A percentile compares a stretch with the other conserved stretches of the same genome.
Evolutionary conservation across 2,113 vertebrate genomes (phyloP).

Genomic region (Hemibagrus wyckioides): DNA sequence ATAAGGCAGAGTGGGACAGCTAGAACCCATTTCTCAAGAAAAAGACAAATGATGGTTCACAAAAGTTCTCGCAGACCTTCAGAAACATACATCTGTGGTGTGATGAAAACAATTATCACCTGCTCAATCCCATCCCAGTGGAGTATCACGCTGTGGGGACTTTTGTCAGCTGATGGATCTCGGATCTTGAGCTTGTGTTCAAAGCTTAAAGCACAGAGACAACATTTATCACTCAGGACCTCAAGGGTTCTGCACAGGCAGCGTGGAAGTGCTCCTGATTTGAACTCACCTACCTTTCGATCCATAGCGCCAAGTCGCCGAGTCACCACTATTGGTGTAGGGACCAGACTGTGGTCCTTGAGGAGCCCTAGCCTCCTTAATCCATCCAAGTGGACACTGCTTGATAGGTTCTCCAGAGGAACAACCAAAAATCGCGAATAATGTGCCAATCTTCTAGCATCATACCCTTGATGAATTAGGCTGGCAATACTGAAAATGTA

Average conservation of each 20-base stretch:
- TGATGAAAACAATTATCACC: slow-evolving; percentile 19
- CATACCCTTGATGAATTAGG: neutral
- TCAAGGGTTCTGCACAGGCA: neutral
- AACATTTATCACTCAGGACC: neutral
- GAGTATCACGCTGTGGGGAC: neutral
- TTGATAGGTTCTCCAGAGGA: neutral
- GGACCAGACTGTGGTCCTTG: too few species aligned
- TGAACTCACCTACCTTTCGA: neutral
- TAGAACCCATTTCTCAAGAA: neutral
- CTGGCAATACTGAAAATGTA: neutral
- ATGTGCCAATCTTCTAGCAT: neutral
- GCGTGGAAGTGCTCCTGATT: neutral
- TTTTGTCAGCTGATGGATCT: neutral
- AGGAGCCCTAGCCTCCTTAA: neutral
- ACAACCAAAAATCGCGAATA: neutral
- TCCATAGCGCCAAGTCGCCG: neutral
- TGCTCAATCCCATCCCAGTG: neutral
- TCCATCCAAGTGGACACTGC: neutral
- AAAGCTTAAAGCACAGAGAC: neutral
- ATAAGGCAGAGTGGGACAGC: neutral
- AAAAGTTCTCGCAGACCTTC: neutral
- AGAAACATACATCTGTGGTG: neutral
- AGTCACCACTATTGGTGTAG: neutral
- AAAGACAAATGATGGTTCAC: neutral
- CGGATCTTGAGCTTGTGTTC: neutral